A percentile compares a stretch with the other conserved stretches of the same genome.
Evolutionary conservation across 2,888 invertebrate genomes (phyloP).

Genomic region (Sussaba pulchella): DNA sequence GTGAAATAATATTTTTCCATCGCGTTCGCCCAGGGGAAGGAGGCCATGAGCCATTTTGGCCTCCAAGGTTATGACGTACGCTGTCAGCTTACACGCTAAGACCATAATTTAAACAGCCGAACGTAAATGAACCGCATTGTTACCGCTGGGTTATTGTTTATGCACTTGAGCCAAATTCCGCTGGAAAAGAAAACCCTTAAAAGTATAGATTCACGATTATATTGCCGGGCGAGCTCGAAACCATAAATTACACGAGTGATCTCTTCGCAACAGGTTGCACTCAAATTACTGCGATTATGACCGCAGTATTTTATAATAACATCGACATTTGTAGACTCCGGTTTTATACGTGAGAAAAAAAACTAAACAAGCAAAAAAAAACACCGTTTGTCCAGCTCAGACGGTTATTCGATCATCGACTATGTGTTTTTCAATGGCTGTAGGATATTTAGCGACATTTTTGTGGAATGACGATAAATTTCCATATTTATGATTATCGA

Average conservation of each 20-base stretch:
- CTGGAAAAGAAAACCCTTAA: neutral
- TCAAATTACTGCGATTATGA: neutral
- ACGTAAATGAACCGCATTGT: conserved; percentile 66
- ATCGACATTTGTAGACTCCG: neutral
- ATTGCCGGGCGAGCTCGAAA: neutral
- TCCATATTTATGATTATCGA: too few species aligned
- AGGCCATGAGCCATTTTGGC: conserved; percentile 20
- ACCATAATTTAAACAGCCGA: conserved; percentile 60
- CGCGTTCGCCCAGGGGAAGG: conserved; percentile 30
- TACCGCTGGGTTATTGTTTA: conserved; percentile 61
- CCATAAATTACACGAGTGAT: neutral
- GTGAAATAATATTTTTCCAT: conserved; percentile 55
- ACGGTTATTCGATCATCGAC: too few species aligned
- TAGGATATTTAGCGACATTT: too few species aligned
- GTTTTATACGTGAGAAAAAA: neutral
- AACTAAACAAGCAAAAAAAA: too few species aligned
- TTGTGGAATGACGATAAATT: too few species aligned
- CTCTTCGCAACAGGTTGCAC: conserved; percentile 2
- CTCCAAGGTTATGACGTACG: conserved; percentile 57
- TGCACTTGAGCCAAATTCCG: conserved; percentile 41
- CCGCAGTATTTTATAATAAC: neutral
- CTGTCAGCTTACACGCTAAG: conserved; percentile 60
- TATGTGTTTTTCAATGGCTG: too few species aligned
- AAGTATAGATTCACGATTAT: neutral
- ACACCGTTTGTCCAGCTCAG: too few species aligned